Evolutionary conservation across 2,888 invertebrate species (phyloP), one percentile per base, ranked within the genome.

Genomic region (Drosophila anomalipes): DNA sequence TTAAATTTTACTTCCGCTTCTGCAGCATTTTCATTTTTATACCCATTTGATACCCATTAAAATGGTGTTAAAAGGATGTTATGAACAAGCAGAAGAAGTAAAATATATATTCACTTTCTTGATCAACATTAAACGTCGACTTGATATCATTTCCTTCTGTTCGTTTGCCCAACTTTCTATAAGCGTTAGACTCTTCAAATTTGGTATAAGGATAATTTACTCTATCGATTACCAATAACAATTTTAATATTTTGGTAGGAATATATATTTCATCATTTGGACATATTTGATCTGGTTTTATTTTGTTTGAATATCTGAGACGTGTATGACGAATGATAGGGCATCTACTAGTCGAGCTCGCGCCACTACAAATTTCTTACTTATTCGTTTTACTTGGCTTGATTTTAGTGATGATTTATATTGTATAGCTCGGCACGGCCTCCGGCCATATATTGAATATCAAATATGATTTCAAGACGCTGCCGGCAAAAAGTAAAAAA

Each of bases 351-450:
- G 47, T 47, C 47, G 22, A 16, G 16, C 4, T 16, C 1, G 16
- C 16, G 0, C 9, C 14, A 4, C 26, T 16, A 26, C 9, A 9
- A 47, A 47, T 12, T 6, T 4, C 16, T 4, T 9, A 26, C 47
- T 33, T 44, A n/a, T 65, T n/a, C 28, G 39, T 26, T 52, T 33
- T 44, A 44, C 41, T 52, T 52, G 71, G 52, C 58, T 67, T 54
- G 71, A 70, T 74, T 83, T 84, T 82, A 87, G 79, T 81, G 73
- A 79, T 81, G 84, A 80, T 83, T 85, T 84, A 82, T 83, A 77
- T 79, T 65, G 63, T 60, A 75, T 52, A 61, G 56, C 67, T 41
- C 58, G 58, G 47, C 47, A 59, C 68, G 49, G 64, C 79, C 81
- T 52, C 41, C 26, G 61, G 81, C 68, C 70, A 74, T 64, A 68